Conservation (phyloP, 2,888 invertebrate genomes). For the Arge pagana region DNA sequence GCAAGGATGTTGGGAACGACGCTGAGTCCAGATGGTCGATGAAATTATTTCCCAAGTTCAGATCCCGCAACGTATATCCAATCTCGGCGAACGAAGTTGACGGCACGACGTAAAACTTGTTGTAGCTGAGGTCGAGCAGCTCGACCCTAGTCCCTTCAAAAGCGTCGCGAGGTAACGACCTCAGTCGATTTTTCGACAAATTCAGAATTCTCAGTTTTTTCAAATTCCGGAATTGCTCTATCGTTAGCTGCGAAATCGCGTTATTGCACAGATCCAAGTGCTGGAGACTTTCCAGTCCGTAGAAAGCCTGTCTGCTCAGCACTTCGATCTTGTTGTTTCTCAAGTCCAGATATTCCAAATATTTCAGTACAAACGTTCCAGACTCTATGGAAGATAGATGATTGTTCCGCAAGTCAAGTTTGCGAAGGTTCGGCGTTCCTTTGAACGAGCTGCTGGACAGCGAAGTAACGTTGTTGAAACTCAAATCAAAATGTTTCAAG, state of each 20-base stretch:
- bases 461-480: conserved; percentile 78
- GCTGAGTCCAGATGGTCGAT: conserved; percentile 87
- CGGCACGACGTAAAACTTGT: conserved; percentile 80
- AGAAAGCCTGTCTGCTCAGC: conserved; percentile 77
- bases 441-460: conserved; percentile 71
- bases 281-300: conserved; percentile 75
- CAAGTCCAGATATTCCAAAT: conserved; percentile 74
- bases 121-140: conserved; percentile 78
- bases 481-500: conserved; percentile 81
- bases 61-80: conserved; percentile 76
- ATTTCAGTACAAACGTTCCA: conserved; percentile 69
- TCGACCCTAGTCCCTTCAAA: conserved; percentile 81
- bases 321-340: conserved; percentile 75
- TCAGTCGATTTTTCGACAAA: conserved; percentile 73
- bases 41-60: conserved; percentile 78
- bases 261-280: conserved; percentile 80
- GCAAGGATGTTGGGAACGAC: conserved; percentile 81
- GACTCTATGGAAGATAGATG: conserved; percentile 78
- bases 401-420: conserved; percentile 82
- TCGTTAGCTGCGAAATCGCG: conserved; percentile 74
- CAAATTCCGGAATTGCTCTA: conserved; percentile 79
- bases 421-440: conserved; percentile 73
- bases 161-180: conserved; percentile 75
- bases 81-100: conserved; percentile 78
- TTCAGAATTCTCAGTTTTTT: conserved; percentile 75